Conservation (phyloP, 2,113 vertebrate species). For the Myrmecophaga tridactyla region DNA sequence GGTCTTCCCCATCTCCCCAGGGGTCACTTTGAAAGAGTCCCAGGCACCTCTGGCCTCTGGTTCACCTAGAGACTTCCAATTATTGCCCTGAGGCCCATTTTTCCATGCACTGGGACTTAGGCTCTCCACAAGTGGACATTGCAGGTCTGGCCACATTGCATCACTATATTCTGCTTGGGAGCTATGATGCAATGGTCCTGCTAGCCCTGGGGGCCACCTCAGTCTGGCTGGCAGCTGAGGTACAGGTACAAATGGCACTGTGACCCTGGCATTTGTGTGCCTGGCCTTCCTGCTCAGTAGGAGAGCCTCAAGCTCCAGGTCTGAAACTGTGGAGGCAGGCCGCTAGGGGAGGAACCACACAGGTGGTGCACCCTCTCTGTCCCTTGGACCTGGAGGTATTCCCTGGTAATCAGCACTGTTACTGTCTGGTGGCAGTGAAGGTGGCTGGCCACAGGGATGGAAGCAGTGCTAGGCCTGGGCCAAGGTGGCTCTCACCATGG, state of each 20-base stretch:
- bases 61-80: conserved; percentile 83
- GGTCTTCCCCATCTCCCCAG: conserved; percentile 86
- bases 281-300: conserved; percentile 84
- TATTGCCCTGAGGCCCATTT: conserved; percentile 83
- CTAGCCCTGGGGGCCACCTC: conserved; percentile 84
- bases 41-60: conserved; percentile 85
- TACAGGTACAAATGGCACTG: conserved; percentile 86
- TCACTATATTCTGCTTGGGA: conserved; percentile 88
- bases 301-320: conserved; percentile 87
- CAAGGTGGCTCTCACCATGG: conserved; percentile 89
- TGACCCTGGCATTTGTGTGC: conserved; percentile 87
- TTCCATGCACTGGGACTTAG: conserved; percentile 91
- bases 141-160: conserved; percentile 82
- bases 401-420: conserved; percentile 89
- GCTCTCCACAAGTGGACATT: conserved; percentile 82
- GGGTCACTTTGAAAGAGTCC: conserved; percentile 78
- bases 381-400: conserved; percentile 84
- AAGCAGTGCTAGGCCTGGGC: conserved; percentile 85
- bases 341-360: too few relatives aligned
- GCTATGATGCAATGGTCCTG: conserved; percentile 80
- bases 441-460: conserved; percentile 90
- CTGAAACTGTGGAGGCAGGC: conserved; percentile 88
- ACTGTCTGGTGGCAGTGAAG: conserved; percentile 90
- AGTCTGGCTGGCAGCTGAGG: conserved; percentile 68
- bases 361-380: conserved; percentile 88